Base-by-base conservation (phyloP, 2,888 invertebrate genomes). In the Tipula unca region DNA sequence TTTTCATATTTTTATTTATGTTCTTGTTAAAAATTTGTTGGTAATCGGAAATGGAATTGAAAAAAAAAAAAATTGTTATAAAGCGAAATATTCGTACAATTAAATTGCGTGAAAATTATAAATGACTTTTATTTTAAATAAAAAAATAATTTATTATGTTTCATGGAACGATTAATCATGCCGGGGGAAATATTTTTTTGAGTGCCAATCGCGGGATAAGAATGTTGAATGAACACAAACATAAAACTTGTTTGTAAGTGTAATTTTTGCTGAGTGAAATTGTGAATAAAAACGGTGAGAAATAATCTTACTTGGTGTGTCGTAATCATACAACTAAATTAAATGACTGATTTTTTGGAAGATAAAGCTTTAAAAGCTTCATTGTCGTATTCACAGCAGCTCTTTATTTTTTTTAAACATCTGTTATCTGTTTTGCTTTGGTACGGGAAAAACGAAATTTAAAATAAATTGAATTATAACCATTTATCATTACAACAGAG, bases 51-150 rank as follows among this genome's bases (percentile, higher is more conserved):
- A 69, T 69, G 69, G 25, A 69, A 69, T 69, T 69, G 69, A 25
- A 69, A 25, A 25, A n/a, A n/a, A n/a, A n/a, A n/a, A n/a, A n/a
- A n/a, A n/a, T n/a, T 69, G 6, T 69, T 69, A 10, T 48, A 48
- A 48, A 17, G 17, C 48, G 17, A 48, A 48, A 48, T 69, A 13
- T 25, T 69, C 69, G 69, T 69, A 69, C 69, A 69, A 69, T 69
- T 69, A 69, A 69, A 69, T 69, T 69, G 69, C 69, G 69, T 69
- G 69, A 69, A 69, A 69, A 69, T 69, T 69, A 69, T 69, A 69
- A 69, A 69, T 69, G 69, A 69, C 69, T 69, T 69, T 69, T 69
- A 69, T 25, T 25, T 25, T 25, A 69, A 69, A 69, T 25, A 69
- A 69, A 69, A 20, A 25, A 69, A 69, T 69, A 69, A 69, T 69